Percentiles rank a stretch among this genome's conserved stretches.
phyloP scores from a whole-genome alignment of 2,888 invertebrate species.

The Protophormia terraenovae region DNA sequence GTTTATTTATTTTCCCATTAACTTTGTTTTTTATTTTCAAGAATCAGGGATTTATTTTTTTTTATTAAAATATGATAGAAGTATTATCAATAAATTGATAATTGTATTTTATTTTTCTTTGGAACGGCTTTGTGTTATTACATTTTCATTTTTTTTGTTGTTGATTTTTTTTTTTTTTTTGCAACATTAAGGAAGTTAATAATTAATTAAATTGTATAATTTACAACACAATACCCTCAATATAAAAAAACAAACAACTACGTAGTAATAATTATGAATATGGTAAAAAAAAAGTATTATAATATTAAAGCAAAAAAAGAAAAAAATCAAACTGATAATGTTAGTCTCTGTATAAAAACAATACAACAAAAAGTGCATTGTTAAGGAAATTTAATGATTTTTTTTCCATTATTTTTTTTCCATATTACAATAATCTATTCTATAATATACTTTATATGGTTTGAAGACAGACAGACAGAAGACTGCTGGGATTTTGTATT shows the following conservation, averaged over 20 bases:
- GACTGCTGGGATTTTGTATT: constrained; percentile 5
- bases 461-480: constrained; percentile 2
- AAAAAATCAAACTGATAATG: constrained; percentile 39
- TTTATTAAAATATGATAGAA: constrained; percentile 12
- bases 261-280: constrained; percentile 27
- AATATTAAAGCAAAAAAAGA: background rate
- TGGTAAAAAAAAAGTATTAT: constrained; percentile 14
- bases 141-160: background rate
- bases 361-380: constrained; percentile 23
- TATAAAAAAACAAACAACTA: constrained; percentile 28
- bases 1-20: background rate
- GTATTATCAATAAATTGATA: constrained; percentile 24
- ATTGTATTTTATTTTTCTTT: background rate
- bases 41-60: background rate
- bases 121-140: constrained; percentile 16
- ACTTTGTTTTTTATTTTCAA: no score
- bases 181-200: constrained; percentile 47
- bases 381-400: constrained; percentile 38
- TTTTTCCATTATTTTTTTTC: background rate
- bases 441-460: constrained; percentile 19
- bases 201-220: constrained; percentile 54
- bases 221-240: constrained; percentile 56
- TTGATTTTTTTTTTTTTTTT: background rate
- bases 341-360: background rate
- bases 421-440: constrained; percentile 13